phyloP scores from a whole-genome alignment of 1,140 invertebrate genomes.

The Acarapis woodi region DNA sequence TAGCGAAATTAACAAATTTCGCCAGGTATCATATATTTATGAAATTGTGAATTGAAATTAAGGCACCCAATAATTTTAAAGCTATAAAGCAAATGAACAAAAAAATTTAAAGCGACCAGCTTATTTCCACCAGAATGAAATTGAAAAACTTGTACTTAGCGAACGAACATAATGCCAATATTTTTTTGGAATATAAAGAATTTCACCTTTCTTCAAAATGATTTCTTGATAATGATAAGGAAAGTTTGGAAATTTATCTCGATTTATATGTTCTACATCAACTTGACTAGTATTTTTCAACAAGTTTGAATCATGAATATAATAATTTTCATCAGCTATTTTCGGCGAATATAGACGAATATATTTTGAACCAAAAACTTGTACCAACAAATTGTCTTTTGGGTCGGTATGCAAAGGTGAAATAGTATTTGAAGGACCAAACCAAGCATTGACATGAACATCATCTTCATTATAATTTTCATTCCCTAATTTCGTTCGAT shows the following conservation, averaged over 20 bases:
- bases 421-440: conserved; percentile 73
- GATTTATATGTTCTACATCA: conserved; percentile 24
- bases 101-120: no score
- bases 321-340: conserved; percentile 39
- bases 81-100: no score
- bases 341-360: conserved; percentile 44
- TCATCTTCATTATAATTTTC: conserved; percentile 24
- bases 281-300: conserved; percentile 37
- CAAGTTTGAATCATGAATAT: conserved; percentile 41
- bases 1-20: no score
- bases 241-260: conserved; percentile 21
- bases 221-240: conserved; percentile 16
- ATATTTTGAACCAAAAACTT: conserved; percentile 60
- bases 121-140: conserved; percentile 27
- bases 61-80: no score
- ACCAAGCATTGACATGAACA: conserved; percentile 61
- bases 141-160: conserved; percentile 25
- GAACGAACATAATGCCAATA: conserved; percentile 30
- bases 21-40: no score
- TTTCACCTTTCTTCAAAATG: conserved; percentile 23
- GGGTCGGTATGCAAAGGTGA: conserved; percentile 86
- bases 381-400: conserved; percentile 71
- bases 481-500: conserved; percentile 20
- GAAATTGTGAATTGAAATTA: no score
- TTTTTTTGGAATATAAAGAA: conserved; percentile 27